phyloP scores from a whole-genome alignment of 2,888 invertebrate species.

The Cheilosia variabilis region DNA sequence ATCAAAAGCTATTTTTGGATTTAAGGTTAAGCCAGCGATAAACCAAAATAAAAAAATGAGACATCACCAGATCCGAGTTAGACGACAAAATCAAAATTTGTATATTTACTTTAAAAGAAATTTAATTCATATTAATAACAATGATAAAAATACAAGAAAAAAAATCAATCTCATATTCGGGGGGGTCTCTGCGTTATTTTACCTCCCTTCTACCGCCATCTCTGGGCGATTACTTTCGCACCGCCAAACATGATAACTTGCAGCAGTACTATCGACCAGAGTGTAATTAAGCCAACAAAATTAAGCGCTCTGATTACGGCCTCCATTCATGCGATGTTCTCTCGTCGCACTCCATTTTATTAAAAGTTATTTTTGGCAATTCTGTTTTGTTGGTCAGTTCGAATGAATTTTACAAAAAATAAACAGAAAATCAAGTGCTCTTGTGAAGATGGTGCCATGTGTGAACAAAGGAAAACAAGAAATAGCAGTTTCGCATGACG shows the following conservation, averaged over 20 bases:
- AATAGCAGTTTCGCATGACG: constrained; percentile 65
- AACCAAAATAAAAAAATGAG: constrained; percentile 47
- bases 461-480: constrained; percentile 61
- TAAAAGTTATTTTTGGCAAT: constrained; percentile 20
- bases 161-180: constrained; percentile 26
- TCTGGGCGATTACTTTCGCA: not conserved
- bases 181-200: constrained; percentile 32
- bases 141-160: not conserved
- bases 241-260: not conserved
- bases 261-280: constrained; percentile 8
- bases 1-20: constrained; percentile 51
- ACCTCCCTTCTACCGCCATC: not conserved
- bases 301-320: constrained; percentile 22
- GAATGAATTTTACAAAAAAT: not conserved
- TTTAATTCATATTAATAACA: not conserved
- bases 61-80: constrained; percentile 40
- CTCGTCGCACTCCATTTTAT: not conserved
- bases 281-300: constrained; percentile 14
- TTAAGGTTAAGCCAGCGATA: constrained; percentile 66
- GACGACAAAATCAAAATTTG: constrained; percentile 28
- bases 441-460: constrained; percentile 14
- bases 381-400: not conserved
- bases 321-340: not conserved
- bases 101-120: not conserved
- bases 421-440: constrained; percentile 11